These are phyloP conservation scores for Pseudomyrmex dendroicus DNA, from an alignment of 1,140 invertebrate genomes.

Conservation along the genomic window DNA sequence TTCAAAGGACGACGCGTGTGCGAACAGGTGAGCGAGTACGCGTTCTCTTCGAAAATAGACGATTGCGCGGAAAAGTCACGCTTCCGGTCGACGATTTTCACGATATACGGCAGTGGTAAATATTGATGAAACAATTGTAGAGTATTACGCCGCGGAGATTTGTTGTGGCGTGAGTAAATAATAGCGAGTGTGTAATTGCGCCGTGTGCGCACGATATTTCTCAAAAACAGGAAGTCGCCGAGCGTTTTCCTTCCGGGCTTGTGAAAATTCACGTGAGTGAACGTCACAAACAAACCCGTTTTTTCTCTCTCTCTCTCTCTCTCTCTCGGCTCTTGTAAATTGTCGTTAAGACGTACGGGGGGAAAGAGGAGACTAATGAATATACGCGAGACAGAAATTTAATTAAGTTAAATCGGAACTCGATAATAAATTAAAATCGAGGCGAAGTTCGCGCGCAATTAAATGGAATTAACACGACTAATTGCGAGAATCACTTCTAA, in stretches of 20 bases:
- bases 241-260: neutral
- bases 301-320: neutral
- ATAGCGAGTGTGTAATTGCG: slow-evolving; percentile 15
- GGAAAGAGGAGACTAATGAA: too few relatives aligned
- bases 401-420: too few relatives aligned
- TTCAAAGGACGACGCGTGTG: neutral
- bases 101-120: neutral
- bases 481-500: too few relatives aligned
- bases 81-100: neutral
- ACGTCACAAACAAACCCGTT: slow-evolving; percentile 1
- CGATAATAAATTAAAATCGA: too few relatives aligned
- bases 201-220: slow-evolving; percentile 23
- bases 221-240: slow-evolving; percentile 34
- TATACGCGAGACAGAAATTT: too few relatives aligned
- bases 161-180: slow-evolving; percentile 5
- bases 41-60: neutral
- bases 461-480: too few relatives aligned
- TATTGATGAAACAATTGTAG: neutral
- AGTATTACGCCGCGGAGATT: too few relatives aligned
- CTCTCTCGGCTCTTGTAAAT: neutral
- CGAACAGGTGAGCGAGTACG: slow-evolving; percentile 11
- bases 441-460: too few relatives aligned
- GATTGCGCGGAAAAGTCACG: neutral
- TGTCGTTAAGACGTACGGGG: too few relatives aligned
- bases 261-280: slow-evolving; percentile 30